Evolutionary conservation across 1,140 invertebrate species (phyloP), one percentile per base, ranked within the genome.

Genomic region (Daktulosphaira vitifoliae): DNA sequence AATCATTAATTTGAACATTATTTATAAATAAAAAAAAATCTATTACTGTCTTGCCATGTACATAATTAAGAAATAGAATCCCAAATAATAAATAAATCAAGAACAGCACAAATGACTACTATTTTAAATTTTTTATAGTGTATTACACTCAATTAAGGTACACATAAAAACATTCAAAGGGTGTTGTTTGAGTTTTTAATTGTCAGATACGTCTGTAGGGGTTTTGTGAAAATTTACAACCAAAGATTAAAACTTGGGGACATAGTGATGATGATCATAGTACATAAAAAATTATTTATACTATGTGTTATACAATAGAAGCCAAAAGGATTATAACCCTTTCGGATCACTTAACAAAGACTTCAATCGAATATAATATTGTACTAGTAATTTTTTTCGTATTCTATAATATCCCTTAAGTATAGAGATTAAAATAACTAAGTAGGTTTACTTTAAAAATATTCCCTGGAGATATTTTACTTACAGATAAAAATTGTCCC

Each of bases 101-200:
- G n/a, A n/a, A n/a, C n/a, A n/a, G n/a, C n/a, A n/a, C n/a, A n/a
- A n/a, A n/a, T 9, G 29, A n/a, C 25, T 46, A 16, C 16, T 39
- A 8, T 48, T 62, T 48, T n/a, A n/a, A n/a, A n/a, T 59, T 59
- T 59, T 5, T 33, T 29, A 3, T 26, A 46, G 42, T 33, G 26
- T 13, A 20, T 25, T 46, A 20, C 54, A 39, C 42, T 62, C 56
- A 48, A 62, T 62, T 62, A 62, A 5, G 4, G 25, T 16, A 33
- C 25, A 62, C 18, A 48, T 33, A 33, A 11, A 33, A 11, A 33
- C 29, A 6, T 33, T 33, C n/a, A n/a, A n/a, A n/a, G n/a, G 42
- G 56, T 48, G 56, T 62, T 33, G 42, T 62, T 62, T 62, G 56
- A 62, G 56, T 39, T 62, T 62, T 62, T 62, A 62, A 62, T 62